Evolutionary conservation across 2,888 invertebrate genomes (phyloP).

Genomic region (Drosophila barbarae): DNA sequence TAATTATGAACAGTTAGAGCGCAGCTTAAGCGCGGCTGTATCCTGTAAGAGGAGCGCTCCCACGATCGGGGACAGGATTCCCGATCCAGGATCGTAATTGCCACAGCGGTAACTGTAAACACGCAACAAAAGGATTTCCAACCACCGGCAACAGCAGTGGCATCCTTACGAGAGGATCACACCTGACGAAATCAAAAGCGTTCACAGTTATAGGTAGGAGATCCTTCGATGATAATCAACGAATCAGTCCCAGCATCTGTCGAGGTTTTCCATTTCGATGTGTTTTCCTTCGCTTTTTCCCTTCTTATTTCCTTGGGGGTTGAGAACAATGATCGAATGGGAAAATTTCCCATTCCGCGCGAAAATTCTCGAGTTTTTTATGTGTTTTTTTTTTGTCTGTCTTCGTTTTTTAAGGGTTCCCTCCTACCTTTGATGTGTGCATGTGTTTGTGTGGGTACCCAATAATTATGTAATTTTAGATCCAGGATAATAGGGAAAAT

Average conservation of each 20-base stretch:
- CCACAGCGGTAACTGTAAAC: constrained; percentile 63
- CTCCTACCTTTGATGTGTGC: constrained; percentile 17
- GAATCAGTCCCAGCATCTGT: constrained; percentile 65
- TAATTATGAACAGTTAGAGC: constrained; percentile 67
- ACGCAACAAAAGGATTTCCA: constrained; percentile 71
- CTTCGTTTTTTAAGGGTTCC: constrained; percentile 43
- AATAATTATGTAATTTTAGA: constrained; percentile 72
- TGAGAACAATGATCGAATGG: constrained; percentile 38
- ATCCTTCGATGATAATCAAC: constrained; percentile 41
- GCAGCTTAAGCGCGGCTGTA: constrained; percentile 34
- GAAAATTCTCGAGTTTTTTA: constrained; percentile 71
- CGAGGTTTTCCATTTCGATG: constrained; percentile 54
- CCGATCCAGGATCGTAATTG: constrained; percentile 43
- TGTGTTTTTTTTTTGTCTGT: constrained; percentile 42
- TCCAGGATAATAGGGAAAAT: constrained; percentile 34
- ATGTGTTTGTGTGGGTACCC: constrained; percentile 13
- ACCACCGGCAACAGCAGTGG: constrained; percentile 48
- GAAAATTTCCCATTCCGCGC: constrained; percentile 64
- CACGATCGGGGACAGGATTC: constrained; percentile 30
- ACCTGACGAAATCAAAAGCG: constrained; percentile 73
- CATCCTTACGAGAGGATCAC: constrained; percentile 41
- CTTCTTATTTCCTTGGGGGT: constrained; percentile 43
- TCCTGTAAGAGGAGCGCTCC: constrained; percentile 55
- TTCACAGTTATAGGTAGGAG: constrained; percentile 66
- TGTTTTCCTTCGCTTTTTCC: constrained; percentile 21